Evolutionary conservation across 2,113 vertebrate genomes (phyloP), one percentile per base, ranked within the genome.

Genomic region (Microcebus lehilahytsara): DNA sequence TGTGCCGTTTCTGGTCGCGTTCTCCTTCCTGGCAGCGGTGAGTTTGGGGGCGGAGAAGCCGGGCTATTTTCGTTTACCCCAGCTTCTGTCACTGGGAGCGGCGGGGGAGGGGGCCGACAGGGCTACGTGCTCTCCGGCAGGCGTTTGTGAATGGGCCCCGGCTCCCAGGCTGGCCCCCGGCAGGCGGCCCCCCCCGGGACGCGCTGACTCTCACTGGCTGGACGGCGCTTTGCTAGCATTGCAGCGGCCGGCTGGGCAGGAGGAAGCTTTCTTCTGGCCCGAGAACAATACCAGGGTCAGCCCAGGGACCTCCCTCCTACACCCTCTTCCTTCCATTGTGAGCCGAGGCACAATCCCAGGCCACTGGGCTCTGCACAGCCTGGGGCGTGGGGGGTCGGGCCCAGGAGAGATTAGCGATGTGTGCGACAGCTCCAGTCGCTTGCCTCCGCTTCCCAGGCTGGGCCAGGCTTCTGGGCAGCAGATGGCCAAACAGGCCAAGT

Each of bases 261-360:
- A 99, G 98, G 98, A 99, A 99, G 98, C 98, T 98, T 99, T 98
- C 98, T 98, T 98, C 98, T 98, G 98, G 98, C 98, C 98, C 95
- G 96, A 98, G 98, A 99, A 99, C 99, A 99, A 99, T 99, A 98
- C 98, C 98, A 98, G 99, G 99, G 99, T 99, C 99, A 99, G 98
- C 97, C 91, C 96, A 98, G 98, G 98, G 98, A 98, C 98, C 98
- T 98, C 98, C 98, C 98, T 98, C 98, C 98, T 98, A 98, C 99
- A 98, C 98, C 99, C 98, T 99, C 98, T 99, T 99, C 99, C 99
- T 99, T 99, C 99, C 98, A 99, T 99, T 99, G 99, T 99, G 98
- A 98, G 97, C 94, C 51, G 81, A 97, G 91, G 96, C 97, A 98
- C 98, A 98, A 97, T 98, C 98, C 98, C 98, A 97, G 97, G 93